A percentile compares a stretch with the other conserved stretches of the same genome.
phyloP scores from a whole-genome alignment of 1,140 invertebrate genomes.

The Arctopsyche grandis region DNA sequence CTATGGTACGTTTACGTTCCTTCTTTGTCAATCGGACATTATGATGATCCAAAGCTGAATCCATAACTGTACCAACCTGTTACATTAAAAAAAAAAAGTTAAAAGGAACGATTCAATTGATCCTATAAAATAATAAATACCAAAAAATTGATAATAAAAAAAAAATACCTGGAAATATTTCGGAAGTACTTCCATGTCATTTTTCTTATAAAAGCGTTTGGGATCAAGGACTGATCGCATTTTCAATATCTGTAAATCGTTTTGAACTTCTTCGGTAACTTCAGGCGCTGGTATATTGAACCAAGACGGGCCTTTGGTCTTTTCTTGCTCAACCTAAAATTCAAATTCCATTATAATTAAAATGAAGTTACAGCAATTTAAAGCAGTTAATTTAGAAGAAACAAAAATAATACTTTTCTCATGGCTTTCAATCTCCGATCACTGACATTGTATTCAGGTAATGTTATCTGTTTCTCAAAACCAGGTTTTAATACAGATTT shows the following conservation, averaged over 20 bases:
- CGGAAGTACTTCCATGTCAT: slow-evolving; percentile 84
- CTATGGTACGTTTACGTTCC: slow-evolving; percentile 86
- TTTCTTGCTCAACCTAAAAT: slow-evolving; percentile 70
- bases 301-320: slow-evolving; percentile 88
- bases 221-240: slow-evolving; percentile 94
- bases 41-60: slow-evolving; percentile 78
- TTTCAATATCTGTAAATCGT: slow-evolving; percentile 87
- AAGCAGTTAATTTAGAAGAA: slow-evolving; percentile 9
- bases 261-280: slow-evolving; percentile 86
- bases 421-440: slow-evolving; percentile 69
- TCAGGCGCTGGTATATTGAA: slow-evolving; percentile 88
- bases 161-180: slow-evolving; percentile 89
- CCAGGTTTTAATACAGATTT: slow-evolving; percentile 74
- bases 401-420: slow-evolving; percentile 65
- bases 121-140: slow-evolving; percentile 25
- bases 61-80: slow-evolving; percentile 79
- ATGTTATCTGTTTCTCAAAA: slow-evolving; percentile 71
- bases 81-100: slow-evolving; percentile 48
- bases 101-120: slow-evolving; percentile 35
- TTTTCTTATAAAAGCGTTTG: slow-evolving; percentile 94
- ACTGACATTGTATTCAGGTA: slow-evolving; percentile 72
- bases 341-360: slow-evolving; percentile 21
- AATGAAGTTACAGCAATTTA: slow-evolving; percentile 3
- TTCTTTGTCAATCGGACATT: slow-evolving; percentile 84
- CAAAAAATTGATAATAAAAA: slow-evolving; percentile 9